These are phyloP conservation scores for Leptopilina clavipes DNA, from an alignment of 1,140 invertebrate species.

Conservation along the genomic window DNA sequence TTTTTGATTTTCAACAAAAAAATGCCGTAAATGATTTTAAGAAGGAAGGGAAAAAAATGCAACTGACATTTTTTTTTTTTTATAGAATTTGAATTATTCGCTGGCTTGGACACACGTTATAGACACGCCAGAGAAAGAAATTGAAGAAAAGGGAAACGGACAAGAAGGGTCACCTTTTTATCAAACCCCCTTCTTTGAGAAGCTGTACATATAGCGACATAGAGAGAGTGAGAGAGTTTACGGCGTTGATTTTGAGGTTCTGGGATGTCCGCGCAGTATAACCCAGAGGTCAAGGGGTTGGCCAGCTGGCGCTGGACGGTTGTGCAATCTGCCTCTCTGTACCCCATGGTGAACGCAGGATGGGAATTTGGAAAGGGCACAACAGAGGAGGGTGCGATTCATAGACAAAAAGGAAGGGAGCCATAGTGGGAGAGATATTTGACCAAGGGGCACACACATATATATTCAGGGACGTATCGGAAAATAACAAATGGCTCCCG, in stretches of 20 bases:
- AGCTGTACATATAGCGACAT: background rate
- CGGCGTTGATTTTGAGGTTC: background rate
- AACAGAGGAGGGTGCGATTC: slow-evolving; percentile 15
- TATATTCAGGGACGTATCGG: background rate
- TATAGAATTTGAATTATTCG: too few species aligned
- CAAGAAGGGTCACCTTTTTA: background rate
- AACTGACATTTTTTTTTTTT: too few species aligned
- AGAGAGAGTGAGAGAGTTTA: background rate
- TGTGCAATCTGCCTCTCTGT: slow-evolving; percentile 40
- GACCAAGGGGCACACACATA: background rate
- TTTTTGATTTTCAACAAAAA: too few species aligned
- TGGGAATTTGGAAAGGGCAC: slow-evolving; percentile 15
- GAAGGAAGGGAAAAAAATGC: too few species aligned
- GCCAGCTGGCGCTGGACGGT: slow-evolving; percentile 44
- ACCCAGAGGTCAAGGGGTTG: slow-evolving; percentile 46
- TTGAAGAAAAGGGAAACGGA: slow-evolving; percentile 28
- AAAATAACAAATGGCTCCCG: background rate
- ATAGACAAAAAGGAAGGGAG: background rate
- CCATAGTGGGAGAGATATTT: slow-evolving; percentile 17
- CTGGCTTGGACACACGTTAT: background rate
- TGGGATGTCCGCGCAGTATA: slow-evolving; percentile 21
- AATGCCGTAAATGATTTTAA: too few species aligned
- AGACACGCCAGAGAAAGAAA: slow-evolving; percentile 40
- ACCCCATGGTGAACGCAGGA: slow-evolving; percentile 12
- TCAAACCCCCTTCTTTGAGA: slow-evolving; percentile 32